A percentile compares a stretch with the other conserved stretches of the same genome.
These are phyloP conservation scores for Eledone cirrhosa DNA, from an alignment of 2,888 invertebrate genomes.

Conservation along the genomic window DNA sequence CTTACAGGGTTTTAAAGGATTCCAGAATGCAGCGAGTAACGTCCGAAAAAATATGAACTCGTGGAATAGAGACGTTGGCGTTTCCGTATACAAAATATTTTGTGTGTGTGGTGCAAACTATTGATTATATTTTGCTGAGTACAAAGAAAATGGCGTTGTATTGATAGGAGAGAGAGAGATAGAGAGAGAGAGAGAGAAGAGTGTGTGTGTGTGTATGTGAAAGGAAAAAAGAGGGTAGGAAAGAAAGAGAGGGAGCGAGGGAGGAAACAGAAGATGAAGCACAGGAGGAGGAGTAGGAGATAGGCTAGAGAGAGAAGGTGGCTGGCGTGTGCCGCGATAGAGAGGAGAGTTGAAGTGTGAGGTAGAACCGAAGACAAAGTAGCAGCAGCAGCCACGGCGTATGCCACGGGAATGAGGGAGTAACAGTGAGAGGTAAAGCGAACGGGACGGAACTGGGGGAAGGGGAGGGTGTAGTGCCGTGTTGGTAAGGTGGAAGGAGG, in stretches of 20 bases:
- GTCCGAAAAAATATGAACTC: conserved; percentile 23
- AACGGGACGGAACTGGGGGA: background rate
- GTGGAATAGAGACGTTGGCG: conserved; percentile 21
- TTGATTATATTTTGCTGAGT: conserved; percentile 29
- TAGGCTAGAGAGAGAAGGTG: too few species aligned
- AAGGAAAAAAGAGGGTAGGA: background rate
- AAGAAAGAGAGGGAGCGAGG: background rate
- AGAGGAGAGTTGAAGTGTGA: too few species aligned
- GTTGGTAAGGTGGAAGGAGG: background rate
- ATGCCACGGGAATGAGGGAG: too few species aligned
- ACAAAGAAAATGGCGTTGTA: conserved; percentile 28
- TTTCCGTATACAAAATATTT: conserved; percentile 27
- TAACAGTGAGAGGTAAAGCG: too few species aligned
- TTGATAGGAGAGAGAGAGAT: conserved; percentile 9
- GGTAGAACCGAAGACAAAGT: too few species aligned
- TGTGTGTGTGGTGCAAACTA: conserved; percentile 23
- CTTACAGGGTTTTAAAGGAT: conserved; percentile 25
- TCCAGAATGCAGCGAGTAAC: conserved; percentile 26
- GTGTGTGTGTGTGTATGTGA: too few species aligned
- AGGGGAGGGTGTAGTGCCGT: background rate
- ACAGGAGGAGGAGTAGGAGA: background rate
- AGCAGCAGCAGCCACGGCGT: too few species aligned
- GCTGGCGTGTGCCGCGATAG: too few species aligned
- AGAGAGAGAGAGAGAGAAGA: background rate
- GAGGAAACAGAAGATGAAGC: too few species aligned